A percentile compares a stretch with the other conserved stretches of the same genome.
Evolutionary conservation across 2,113 vertebrate genomes (phyloP).

Genomic region (Petrocephalus microphthalmus): DNA sequence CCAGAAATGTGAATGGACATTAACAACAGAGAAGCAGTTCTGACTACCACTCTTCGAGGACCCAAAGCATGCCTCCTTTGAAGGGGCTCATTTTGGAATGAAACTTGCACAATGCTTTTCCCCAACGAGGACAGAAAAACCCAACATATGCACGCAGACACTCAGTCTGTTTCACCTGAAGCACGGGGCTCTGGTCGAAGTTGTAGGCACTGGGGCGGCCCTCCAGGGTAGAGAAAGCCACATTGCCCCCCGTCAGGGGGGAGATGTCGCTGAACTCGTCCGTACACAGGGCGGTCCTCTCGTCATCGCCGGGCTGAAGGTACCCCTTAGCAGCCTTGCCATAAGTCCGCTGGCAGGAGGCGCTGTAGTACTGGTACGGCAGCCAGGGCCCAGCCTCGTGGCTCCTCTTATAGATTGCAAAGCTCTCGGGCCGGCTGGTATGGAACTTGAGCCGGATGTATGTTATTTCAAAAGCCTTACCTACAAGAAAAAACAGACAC

Average conservation of each 20-base stretch:
- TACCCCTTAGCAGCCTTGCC: slow-evolving; percentile 49
- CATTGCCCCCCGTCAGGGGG: slow-evolving; percentile 83
- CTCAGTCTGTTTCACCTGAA: slow-evolving; percentile 68
- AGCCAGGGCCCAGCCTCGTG: slow-evolving; percentile 61
- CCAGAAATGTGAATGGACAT: neutral
- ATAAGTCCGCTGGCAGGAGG: slow-evolving; percentile 77
- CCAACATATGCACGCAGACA: neutral
- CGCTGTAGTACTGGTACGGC: slow-evolving; percentile 90
- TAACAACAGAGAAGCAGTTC: neutral
- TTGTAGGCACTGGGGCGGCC: slow-evolving; percentile 88
- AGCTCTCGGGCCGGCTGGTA: slow-evolving; percentile 90
- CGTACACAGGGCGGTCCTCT: slow-evolving; percentile 77
- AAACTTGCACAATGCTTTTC: neutral
- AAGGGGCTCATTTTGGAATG: neutral
- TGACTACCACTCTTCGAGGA: neutral
- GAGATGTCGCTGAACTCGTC: slow-evolving; percentile 96
- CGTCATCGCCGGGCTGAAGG: slow-evolving; percentile 70
- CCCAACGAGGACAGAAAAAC: neutral
- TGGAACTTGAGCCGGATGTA: slow-evolving; percentile 87
- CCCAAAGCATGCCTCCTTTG: neutral
- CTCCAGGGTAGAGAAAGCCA: slow-evolving; percentile 92
- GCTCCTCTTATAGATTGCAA: slow-evolving; percentile 83
- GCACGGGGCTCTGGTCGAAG: slow-evolving; percentile 72
- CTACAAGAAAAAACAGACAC: slow-evolving; percentile 47
- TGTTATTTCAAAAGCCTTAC: slow-evolving; percentile 91